Evolutionary conservation across 2,888 invertebrate genomes (phyloP), one percentile per base, ranked within the genome.

Genomic region (Rhagium mordax): DNA sequence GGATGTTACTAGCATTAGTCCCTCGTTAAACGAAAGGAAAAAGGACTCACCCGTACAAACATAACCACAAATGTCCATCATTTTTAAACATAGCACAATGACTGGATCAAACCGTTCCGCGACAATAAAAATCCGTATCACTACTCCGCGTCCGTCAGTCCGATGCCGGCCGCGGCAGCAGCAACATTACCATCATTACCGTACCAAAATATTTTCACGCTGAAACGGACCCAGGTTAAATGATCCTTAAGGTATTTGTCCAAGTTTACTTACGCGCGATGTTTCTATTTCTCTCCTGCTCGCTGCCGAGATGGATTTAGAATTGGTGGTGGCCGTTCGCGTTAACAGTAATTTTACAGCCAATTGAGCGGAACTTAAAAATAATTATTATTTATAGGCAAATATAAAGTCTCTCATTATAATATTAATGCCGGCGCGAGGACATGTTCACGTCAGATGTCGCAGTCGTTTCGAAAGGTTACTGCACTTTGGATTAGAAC

Each of bases 331-430:
- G 66, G 67, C 65, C 20, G 69, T 68, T 70, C 51, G 13, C 21
- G 68, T 72, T 71, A 71, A 73, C 57, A 68, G 70, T 65, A 51
- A 77, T 77, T 77, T 77, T 69, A 72, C 69, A 48, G 72, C 68
- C 72, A 72, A 77, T 74, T 72, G 66, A 74, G 62, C 74, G 68
- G 53, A 57, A 71, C 55, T 49, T 20, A 20, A 53, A 21, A 70
- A 62, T 74, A 47, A 70, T 69, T 70, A 61, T 33, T 33, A 69
- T 53, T 18, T 55, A 60, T 70, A 49, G n/a, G 53, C 69, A 60
- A 68, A 61, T 27, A 60, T 53, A 41, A 51, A 51, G 57, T 18
- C 41, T 59, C 21, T 16, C n/a, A 16, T 27, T 59, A 33, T 33
- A 18, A 53, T 53, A 70, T 62, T 49, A 41, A 13, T 21, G 62